A percentile compares a stretch with the other conserved stretches of the same genome.
Evolutionary conservation across 2,888 invertebrate genomes (phyloP).

Genomic region (Andrena chrysosceles): DNA sequence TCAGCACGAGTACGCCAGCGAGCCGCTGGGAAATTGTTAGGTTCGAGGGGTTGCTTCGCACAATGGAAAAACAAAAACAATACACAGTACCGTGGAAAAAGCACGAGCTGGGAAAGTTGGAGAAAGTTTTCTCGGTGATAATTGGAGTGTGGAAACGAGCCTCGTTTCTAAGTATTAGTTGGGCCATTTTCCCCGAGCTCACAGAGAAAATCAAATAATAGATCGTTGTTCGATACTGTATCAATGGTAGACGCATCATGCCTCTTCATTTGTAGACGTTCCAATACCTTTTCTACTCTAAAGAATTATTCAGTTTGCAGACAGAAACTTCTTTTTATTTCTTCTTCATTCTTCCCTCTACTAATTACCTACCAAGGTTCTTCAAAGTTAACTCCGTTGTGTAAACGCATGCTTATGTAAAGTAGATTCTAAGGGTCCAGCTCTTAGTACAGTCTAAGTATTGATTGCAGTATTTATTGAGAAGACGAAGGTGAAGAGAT

Average conservation of each 20-base stretch:
- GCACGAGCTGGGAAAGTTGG: slow-evolving; percentile 4
- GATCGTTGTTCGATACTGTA: slow-evolving; percentile 7
- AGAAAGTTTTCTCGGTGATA: slow-evolving; percentile 22
- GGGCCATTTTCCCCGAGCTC: neutral
- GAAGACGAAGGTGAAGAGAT: neutral
- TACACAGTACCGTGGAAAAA: neutral
- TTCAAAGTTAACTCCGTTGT: too few species aligned
- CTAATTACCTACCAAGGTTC: too few species aligned
- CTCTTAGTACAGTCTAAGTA: too few species aligned
- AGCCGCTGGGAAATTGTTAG: slow-evolving; percentile 11
- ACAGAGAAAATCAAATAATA: neutral
- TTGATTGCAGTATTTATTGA: neutral
- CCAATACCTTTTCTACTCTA: too few species aligned
- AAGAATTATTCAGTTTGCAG: too few species aligned
- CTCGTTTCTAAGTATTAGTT: neutral
- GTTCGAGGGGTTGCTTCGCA: slow-evolving; percentile 11
- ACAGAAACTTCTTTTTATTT: too few species aligned
- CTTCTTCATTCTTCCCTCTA: too few species aligned
- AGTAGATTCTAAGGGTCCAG: too few species aligned
- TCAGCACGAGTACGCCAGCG: slow-evolving; percentile 8
- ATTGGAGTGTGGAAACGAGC: slow-evolving; percentile 10
- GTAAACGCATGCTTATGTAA: too few species aligned
- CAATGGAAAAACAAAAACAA: slow-evolving; percentile 16
- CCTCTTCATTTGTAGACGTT: too few species aligned
- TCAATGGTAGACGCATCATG: too few species aligned